These are phyloP conservation scores for Myioborus melanocephalus DNA, from an alignment of 2,797 vertebrate genomes.

Conservation along the genomic window DNA sequence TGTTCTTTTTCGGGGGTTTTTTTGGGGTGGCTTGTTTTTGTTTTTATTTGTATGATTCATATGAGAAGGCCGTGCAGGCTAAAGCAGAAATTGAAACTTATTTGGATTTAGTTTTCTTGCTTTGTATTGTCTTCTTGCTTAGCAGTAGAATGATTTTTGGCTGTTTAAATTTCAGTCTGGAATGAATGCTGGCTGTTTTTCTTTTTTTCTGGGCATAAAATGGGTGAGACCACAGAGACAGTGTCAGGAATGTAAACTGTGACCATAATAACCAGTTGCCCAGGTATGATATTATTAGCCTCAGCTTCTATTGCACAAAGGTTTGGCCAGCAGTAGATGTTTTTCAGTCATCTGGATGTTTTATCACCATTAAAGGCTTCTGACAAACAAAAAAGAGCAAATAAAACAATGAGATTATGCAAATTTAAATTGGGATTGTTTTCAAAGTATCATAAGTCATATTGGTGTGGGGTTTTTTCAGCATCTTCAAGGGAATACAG, in stretches of 20 bases:
- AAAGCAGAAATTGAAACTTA: constrained; percentile 37
- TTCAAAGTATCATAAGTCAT: not conserved
- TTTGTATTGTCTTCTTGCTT: constrained; percentile 48
- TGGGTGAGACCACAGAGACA: not conserved
- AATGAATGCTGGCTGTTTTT: not conserved
- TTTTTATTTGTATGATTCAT: not conserved
- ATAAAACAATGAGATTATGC: not conserved
- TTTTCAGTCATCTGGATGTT: not conserved
- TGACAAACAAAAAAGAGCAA: not conserved
- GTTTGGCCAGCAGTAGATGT: not conserved
- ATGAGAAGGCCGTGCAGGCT: not conserved
- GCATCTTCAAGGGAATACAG: not conserved
- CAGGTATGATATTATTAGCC: constrained; percentile 5
- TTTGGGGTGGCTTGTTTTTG: not conserved
- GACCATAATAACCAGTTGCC: not conserved
- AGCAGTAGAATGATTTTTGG: constrained; percentile 43
- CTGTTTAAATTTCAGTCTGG: constrained; percentile 57
- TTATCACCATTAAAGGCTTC: not conserved
- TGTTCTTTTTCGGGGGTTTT: not conserved
- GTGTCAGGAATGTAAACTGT: constrained; percentile 15
- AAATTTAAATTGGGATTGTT: not conserved
- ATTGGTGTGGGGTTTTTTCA: not conserved
- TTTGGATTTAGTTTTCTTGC: constrained; percentile 48
- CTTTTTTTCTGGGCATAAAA: constrained; percentile 29
- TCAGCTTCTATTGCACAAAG: not conserved